Conservation (phyloP, 1,140 invertebrate genomes). For the Gonioctena quinquepunctata region DNA sequence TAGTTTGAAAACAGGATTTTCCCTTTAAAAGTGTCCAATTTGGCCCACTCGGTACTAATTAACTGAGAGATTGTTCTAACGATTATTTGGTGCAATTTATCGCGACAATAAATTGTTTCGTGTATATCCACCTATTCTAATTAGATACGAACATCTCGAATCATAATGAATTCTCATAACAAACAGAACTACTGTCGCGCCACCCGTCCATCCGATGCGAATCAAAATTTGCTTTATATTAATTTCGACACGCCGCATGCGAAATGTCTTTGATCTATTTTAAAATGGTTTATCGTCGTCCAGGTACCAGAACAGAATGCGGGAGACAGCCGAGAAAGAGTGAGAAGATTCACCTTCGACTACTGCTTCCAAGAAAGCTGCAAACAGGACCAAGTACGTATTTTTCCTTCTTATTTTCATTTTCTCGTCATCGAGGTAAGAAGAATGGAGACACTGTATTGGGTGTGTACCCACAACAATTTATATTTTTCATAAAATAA, state of each 20-base stretch:
- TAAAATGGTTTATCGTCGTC: constrained; percentile 28
- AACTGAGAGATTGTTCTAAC: too few relatives aligned
- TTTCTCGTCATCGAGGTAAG: neutral
- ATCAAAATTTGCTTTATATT: constrained; percentile 27
- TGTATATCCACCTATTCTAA: neutral
- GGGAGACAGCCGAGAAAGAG: constrained; percentile 68
- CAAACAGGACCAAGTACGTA: constrained; percentile 65
- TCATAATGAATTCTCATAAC: neutral
- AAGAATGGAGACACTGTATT: neutral
- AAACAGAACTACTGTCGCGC: neutral
- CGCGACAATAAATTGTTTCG: too few relatives aligned
- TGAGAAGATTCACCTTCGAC: constrained; percentile 71
- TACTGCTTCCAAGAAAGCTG: constrained; percentile 67
- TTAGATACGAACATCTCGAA: constrained; percentile 1
- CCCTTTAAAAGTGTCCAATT: too few relatives aligned
- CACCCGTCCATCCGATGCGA: neutral
- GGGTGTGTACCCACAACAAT: too few relatives aligned
- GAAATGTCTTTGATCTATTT: constrained; percentile 46
- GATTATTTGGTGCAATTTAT: too few relatives aligned
- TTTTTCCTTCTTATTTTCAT: constrained; percentile 4
- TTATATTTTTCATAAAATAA: too few relatives aligned
- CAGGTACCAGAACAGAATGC: constrained; percentile 67
- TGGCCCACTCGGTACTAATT: too few relatives aligned
- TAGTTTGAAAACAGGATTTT: too few relatives aligned
- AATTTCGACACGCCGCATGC: constrained; percentile 27